These are phyloP conservation scores for Lasioglossum albipes DNA, from an alignment of 1,140 invertebrate species.

Conservation along the genomic window DNA sequence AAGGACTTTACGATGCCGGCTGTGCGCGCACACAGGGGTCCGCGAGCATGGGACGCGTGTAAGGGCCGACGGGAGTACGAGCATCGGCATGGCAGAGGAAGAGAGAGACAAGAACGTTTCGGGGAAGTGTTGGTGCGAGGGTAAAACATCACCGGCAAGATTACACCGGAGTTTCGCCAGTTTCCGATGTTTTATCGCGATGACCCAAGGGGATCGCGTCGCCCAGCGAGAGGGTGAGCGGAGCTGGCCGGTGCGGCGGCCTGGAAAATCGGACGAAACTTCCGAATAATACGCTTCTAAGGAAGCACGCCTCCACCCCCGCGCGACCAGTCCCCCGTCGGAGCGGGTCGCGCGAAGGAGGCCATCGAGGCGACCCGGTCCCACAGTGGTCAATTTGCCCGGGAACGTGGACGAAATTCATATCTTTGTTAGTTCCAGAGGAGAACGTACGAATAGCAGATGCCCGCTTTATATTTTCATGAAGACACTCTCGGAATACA, in stretches of 20 bases:
- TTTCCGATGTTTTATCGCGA: slow-evolving; percentile 72
- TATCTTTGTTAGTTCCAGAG: too few species aligned
- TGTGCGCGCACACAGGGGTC: not conserved
- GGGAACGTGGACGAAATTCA: too few species aligned
- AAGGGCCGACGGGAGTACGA: too few species aligned
- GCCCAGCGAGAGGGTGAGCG: slow-evolving; percentile 8
- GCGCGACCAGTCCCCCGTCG: too few species aligned
- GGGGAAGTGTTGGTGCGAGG: slow-evolving; percentile 47
- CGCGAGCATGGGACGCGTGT: too few species aligned
- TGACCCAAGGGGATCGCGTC: slow-evolving; percentile 42
- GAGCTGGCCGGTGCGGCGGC: slow-evolving; percentile 1
- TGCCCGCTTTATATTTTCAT: too few species aligned
- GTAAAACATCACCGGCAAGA: slow-evolving; percentile 71
- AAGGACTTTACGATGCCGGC: slow-evolving; percentile 61
- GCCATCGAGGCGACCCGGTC: slow-evolving; percentile 14
- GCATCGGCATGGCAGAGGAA: not conserved
- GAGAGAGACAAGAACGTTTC: slow-evolving; percentile 6
- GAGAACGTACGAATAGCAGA: too few species aligned
- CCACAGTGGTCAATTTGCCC: not conserved
- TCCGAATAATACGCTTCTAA: slow-evolving; percentile 42
- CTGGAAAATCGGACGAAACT: slow-evolving; percentile 47
- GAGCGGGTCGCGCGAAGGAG: not conserved
- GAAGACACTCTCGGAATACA: too few species aligned
- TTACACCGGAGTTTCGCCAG: slow-evolving; percentile 71
- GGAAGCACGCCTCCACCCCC: not conserved